phyloP scores from a whole-genome alignment of 2,797 vertebrate genomes.

The Hypotaenidia okinawae region DNA sequence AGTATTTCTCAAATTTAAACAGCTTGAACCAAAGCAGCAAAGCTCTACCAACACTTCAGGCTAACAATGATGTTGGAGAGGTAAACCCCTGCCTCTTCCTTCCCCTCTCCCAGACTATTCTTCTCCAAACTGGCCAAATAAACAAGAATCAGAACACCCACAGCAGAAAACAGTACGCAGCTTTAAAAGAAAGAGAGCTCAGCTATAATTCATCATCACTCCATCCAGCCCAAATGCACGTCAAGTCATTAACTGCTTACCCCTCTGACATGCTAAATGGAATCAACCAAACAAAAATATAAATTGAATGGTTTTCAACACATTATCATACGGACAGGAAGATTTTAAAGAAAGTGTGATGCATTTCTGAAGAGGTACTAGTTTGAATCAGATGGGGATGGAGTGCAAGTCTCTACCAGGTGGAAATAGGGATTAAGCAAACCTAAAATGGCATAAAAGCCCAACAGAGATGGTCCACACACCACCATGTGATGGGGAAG shows the following conservation, averaged over 20 bases:
- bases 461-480: not conserved
- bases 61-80: not conserved
- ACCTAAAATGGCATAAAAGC: not conserved
- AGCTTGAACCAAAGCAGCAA: not conserved
- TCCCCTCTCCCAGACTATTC: constrained; percentile 20
- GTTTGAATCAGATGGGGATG: not conserved
- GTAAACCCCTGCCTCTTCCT: constrained; percentile 41
- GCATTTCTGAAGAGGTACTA: not conserved
- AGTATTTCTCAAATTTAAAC: not conserved
- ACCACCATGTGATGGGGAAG: rapidly evolving
- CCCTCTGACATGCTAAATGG: not conserved
- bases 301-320: not conserved
- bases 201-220: not conserved
- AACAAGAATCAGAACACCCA: constrained; percentile 15
- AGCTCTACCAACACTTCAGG: not conserved
- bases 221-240: not conserved
- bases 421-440: not conserved
- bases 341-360: not conserved
- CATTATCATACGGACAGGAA: not conserved
- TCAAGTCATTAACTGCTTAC: not conserved
- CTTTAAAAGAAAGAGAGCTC: not conserved
- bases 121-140: constrained; percentile 20
- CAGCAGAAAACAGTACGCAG: not conserved
- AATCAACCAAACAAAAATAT: not conserved
- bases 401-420: not conserved